These are phyloP conservation scores for Microplitis manilae DNA, from an alignment of 2,888 invertebrate species.

Conservation along the genomic window DNA sequence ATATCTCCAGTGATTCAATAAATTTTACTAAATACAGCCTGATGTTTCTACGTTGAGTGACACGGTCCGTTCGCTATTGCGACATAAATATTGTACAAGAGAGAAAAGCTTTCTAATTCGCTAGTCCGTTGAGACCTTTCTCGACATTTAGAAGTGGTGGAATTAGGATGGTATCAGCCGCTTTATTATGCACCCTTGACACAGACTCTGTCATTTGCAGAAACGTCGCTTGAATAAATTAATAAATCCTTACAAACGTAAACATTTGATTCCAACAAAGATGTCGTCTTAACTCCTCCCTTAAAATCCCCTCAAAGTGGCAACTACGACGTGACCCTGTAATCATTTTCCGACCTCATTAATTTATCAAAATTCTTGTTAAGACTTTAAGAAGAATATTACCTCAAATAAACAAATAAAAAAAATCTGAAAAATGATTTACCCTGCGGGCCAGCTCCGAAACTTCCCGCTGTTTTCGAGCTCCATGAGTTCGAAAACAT, in stretches of 20 bases:
- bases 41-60: conserved; percentile 27
- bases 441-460: too few species aligned
- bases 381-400: not conserved
- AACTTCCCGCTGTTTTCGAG: too few species aligned
- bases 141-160: conserved; percentile 21
- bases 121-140: conserved; percentile 21
- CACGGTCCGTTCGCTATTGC: conserved; percentile 17
- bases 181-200: conserved; percentile 55
- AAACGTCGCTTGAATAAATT: conserved; percentile 57
- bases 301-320: not conserved
- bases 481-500: too few species aligned
- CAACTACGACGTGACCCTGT: conserved; percentile 37
- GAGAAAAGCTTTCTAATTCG: conserved; percentile 24
- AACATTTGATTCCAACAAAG: conserved; percentile 28
- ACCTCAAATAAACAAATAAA: conserved; percentile 7
- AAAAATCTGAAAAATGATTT: not conserved
- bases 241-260: conserved; percentile 50
- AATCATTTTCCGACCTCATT: conserved; percentile 25
- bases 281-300: not conserved
- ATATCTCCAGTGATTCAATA: conserved; percentile 16
- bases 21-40: conserved; percentile 22
- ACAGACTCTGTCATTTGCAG: conserved; percentile 51
- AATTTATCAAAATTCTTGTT: not conserved
- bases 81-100: conserved; percentile 30
- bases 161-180: conserved; percentile 31